Evolutionary conservation across 2,113 vertebrate genomes (phyloP), one percentile per base, ranked within the genome.

Genomic region (Callocephalon fimbriatum): DNA sequence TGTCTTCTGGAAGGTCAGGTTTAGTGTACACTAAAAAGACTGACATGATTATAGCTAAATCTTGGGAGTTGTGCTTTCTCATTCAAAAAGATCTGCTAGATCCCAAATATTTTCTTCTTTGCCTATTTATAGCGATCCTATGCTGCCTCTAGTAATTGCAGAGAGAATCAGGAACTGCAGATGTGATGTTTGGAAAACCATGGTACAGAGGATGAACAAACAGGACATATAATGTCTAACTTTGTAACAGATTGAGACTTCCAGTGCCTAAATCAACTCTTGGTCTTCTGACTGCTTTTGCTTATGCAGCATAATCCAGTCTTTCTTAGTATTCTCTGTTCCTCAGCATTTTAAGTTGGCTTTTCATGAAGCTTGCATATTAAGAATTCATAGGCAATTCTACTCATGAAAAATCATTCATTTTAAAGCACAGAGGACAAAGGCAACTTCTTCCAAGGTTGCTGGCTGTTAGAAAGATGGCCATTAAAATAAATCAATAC

Each of bases 311-410:
- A 89, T 56, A 92, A 91, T 81, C 38, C 71, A 53, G 23, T 22
- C 35, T 45, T 35, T 68, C 63, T 80, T 38, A 53, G 12, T 62
- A 80, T 79, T 86, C 44, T 86, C 53, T 73, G 70, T 71, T 75
- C 66, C 53, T 85, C 73, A 83, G 80, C 80, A 61, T 88, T 96
- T 95, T 91, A 65, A 77, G 14, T 48, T 76, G 62, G 35, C 35
- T 83, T 95, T 93, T 91, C 15, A 71, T 56, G 86, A 92, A 85
- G 29, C 31, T 50, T 59, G 47, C 37, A 65, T 66, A 78, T 77
- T 90, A 91, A 91, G 88, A 63, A 90, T 90, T 93, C 78, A 61
- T 31, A 73, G 63, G 79, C 37, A 90, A 76, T 78, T 84, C 47
- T 54, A 37, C 61, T 66, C 4, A 68, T 45, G 62, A 74, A 81